Evolutionary conservation across 2,888 invertebrate genomes (phyloP).

Genomic region (Caenorhabditis drosophilae): DNA sequence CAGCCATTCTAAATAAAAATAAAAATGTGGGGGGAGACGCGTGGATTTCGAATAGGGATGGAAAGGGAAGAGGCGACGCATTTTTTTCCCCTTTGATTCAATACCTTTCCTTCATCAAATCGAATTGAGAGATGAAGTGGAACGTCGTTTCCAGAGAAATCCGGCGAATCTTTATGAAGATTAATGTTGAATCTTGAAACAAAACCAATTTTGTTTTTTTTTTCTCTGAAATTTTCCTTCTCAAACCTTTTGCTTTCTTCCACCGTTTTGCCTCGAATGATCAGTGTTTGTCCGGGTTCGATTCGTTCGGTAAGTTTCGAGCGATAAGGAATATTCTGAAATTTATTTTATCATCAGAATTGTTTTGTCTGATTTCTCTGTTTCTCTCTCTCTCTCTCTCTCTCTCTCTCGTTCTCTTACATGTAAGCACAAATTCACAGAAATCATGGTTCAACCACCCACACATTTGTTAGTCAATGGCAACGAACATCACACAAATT

Average conservation of each 20-base stretch:
- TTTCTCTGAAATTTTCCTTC: background rate
- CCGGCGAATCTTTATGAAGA: constrained; percentile 57
- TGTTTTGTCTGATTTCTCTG: background rate
- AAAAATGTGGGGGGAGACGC: no score
- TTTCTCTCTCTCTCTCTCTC: background rate
- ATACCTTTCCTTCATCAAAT: constrained; percentile 61
- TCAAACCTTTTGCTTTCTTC: constrained; percentile 51
- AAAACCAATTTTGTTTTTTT: constrained; percentile 1
- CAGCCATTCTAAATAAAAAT: no score
- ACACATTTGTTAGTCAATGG: no score
- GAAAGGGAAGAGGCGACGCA: no score
- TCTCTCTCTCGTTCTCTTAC: constrained; percentile 2
- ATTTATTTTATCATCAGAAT: constrained; percentile 2
- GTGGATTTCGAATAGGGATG: no score
- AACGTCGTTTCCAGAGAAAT: constrained; percentile 61
- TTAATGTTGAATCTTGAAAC: constrained; percentile 59
- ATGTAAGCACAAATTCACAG: background rate
- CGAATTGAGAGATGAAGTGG: constrained; percentile 56
- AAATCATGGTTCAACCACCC: no score
- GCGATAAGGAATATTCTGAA: constrained; percentile 60
- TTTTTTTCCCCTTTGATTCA: no score
- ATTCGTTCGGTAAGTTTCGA: constrained; percentile 57
- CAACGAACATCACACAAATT: background rate
- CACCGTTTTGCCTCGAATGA: constrained; percentile 55
- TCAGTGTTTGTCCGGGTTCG: constrained; percentile 61